phyloP scores from a whole-genome alignment of 2,797 vertebrate genomes.

The Margarornis squamiger region DNA sequence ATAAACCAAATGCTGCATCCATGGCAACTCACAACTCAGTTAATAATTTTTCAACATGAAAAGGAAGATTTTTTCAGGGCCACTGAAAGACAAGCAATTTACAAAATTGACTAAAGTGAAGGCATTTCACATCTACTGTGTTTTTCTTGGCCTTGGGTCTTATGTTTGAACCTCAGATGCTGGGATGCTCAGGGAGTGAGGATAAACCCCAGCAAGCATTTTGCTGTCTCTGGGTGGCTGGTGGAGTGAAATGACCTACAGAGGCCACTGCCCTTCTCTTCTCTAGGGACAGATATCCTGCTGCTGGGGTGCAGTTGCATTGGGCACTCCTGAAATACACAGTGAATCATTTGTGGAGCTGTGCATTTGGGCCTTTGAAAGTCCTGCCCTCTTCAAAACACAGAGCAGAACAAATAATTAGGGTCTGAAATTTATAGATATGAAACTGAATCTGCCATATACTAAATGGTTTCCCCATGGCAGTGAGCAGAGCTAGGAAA shows the following conservation, averaged over 20 bases:
- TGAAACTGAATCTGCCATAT: not conserved
- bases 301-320: rapidly evolving
- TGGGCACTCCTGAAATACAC: not conserved
- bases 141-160: not conserved
- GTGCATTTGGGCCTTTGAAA: not conserved
- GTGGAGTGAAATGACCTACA: not conserved
- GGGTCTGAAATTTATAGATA: not conserved
- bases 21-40: constrained; percentile 42
- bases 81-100: not conserved
- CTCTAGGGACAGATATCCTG: not conserved
- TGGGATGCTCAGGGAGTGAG: not conserved
- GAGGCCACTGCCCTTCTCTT: not conserved
- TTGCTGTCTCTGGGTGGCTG: not conserved
- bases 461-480: not conserved
- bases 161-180: not conserved
- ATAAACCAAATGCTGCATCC: not conserved
- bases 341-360: not conserved
- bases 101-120: not conserved
- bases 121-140: not conserved
- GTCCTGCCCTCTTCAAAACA: not conserved
- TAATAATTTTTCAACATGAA: constrained; percentile 10
- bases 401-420: not conserved
- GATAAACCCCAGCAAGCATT: not conserved
- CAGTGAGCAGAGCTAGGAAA: not conserved
- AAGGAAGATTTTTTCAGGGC: not conserved